Percentiles rank a stretch among this genome's conserved stretches.
These are phyloP conservation scores for Drepana falcataria DNA, from an alignment of 2,888 invertebrate species.

Conservation along the genomic window DNA sequence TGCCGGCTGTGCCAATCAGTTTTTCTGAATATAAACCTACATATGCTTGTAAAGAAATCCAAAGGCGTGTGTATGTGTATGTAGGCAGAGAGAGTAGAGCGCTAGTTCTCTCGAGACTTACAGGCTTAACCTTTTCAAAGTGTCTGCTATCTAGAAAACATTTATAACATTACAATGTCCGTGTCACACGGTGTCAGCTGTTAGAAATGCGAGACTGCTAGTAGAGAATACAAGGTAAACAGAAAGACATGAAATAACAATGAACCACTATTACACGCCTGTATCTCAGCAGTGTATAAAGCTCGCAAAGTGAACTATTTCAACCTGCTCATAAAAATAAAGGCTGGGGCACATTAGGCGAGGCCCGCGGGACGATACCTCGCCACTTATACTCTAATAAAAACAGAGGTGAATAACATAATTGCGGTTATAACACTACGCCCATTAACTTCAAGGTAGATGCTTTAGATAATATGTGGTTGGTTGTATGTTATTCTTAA, in stretches of 20 bases:
- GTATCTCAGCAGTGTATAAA: constrained; percentile 35
- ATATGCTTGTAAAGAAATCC: no score
- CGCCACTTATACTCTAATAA: constrained; percentile 4
- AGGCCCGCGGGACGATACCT: constrained; percentile 25
- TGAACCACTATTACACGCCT: constrained; percentile 25
- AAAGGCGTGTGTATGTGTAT: no score
- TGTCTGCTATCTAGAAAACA: no score
- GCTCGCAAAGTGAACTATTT: constrained; percentile 30
- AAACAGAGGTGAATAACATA: constrained; percentile 10
- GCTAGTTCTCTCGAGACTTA: no score
- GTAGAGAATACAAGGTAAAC: constrained; percentile 5
- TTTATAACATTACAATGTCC: no score
- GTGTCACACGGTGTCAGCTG: neutral
- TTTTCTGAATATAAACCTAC: no score
- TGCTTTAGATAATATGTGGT: constrained; percentile 2
- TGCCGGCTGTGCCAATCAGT: no score
- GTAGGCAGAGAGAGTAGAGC: no score
- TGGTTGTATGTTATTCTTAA: no score
- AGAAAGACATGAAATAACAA: constrained; percentile 28
- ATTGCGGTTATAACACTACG: constrained; percentile 24
- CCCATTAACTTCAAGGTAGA: constrained; percentile 13
- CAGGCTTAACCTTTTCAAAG: no score
- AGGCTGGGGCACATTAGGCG: constrained; percentile 25
- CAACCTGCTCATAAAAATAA: constrained; percentile 32
- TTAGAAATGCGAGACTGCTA: constrained; percentile 9